Evolutionary conservation across 2,888 invertebrate species (phyloP).

Genomic region (Limulus polyphemus): DNA sequence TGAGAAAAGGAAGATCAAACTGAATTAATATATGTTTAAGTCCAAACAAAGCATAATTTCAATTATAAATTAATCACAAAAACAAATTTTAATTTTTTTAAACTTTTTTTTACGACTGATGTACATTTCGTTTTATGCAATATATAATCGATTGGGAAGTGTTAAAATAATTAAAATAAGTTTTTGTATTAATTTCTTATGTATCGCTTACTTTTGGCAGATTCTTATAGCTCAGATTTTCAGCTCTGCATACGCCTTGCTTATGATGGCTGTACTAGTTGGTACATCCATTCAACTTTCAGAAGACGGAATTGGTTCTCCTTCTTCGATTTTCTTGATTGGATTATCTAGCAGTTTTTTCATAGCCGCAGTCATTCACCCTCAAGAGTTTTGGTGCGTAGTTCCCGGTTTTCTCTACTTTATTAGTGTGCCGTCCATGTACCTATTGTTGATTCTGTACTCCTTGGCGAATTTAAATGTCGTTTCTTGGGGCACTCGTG

Average conservation of each 20-base stretch:
- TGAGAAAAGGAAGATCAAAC: no score
- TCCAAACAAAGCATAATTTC: no score
- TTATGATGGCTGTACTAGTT: slow-evolving; percentile 99
- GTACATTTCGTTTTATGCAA: no score
- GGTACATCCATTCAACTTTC: slow-evolving; percentile 94
- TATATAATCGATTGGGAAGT: no score
- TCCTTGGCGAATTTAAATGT: slow-evolving; percentile 85
- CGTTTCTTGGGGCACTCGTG: slow-evolving; percentile 88
- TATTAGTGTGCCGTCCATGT: slow-evolving; percentile 87
- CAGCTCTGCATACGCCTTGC: slow-evolving; percentile 85
- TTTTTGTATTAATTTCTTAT: no score
- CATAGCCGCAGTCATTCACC: slow-evolving; percentile 93
- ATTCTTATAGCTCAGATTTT: slow-evolving; percentile 84
- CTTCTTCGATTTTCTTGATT: slow-evolving; percentile 95
- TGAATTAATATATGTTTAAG: no score
- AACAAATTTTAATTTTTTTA: no score
- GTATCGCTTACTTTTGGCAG: slow-evolving; percentile 40
- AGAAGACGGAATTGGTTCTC: slow-evolving; percentile 91
- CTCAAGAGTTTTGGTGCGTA: slow-evolving; percentile 64
- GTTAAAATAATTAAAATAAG: no score
- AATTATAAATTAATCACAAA: no score
- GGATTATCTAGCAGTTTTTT: slow-evolving; percentile 84
- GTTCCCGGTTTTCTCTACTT: slow-evolving; percentile 67
- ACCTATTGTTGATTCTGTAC: slow-evolving; percentile 79
- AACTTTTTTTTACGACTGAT: no score